Evolutionary conservation across 2,113 vertebrate species (phyloP).

Genomic region (Indicator maculatus): DNA sequence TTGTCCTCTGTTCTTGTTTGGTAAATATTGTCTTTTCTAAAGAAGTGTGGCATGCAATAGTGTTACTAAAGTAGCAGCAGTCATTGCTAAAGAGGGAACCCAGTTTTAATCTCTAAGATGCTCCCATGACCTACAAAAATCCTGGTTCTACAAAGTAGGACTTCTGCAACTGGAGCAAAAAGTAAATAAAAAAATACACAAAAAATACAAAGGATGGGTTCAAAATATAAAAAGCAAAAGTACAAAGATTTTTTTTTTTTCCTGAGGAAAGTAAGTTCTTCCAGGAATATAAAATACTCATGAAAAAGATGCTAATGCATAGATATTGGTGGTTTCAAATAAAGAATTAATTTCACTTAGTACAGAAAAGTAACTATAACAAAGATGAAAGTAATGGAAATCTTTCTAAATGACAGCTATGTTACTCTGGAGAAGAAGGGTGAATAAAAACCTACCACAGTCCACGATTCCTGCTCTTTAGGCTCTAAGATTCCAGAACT

Average conservation of each 20-base stretch:
- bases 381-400: background rate
- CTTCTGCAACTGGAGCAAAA: background rate
- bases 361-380: background rate
- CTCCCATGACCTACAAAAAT: background rate
- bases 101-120: background rate
- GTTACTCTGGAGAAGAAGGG: background rate
- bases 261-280: background rate
- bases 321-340: background rate
- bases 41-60: rapidly evolving
- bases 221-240: background rate
- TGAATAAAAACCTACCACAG: conserved; percentile 85
- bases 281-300: background rate
- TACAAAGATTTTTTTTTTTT: background rate
- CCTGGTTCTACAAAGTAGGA: background rate
- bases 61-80: background rate
- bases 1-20: background rate
- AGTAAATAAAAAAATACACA: background rate
- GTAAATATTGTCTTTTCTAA: background rate
- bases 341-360: background rate
- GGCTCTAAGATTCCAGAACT: conserved; percentile 96
- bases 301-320: background rate
- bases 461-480: conserved; percentile 97
- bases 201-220: background rate
- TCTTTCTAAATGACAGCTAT: background rate
- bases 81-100: background rate